These are phyloP conservation scores for Drosophila fungiperda DNA, from an alignment of 2,888 invertebrate species.

Conservation along the genomic window DNA sequence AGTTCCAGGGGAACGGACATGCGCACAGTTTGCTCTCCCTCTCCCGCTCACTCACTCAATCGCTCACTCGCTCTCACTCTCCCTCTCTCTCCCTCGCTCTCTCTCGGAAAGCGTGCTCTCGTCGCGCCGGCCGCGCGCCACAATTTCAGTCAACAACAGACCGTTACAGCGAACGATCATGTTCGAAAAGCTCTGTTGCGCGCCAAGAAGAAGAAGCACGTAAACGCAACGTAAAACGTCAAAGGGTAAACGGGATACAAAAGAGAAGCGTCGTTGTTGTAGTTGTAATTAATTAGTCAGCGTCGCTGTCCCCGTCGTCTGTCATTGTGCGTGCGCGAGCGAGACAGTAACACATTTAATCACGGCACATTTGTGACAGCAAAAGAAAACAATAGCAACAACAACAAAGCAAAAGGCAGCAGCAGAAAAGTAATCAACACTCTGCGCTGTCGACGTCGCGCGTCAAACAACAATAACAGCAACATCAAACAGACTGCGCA, in stretches of 20 bases:
- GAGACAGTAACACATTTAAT: slow-evolving; percentile 63
- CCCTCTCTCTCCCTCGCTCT: slow-evolving; percentile 26
- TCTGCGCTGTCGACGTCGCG: slow-evolving; percentile 70
- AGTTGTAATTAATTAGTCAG: slow-evolving; percentile 74
- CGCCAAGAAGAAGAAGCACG: slow-evolving; percentile 39
- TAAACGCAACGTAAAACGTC: slow-evolving; percentile 32
- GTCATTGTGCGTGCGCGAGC: slow-evolving; percentile 48
- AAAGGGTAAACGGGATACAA: slow-evolving; percentile 37
- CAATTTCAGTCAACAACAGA: slow-evolving; percentile 79
- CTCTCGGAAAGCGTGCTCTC: slow-evolving; percentile 40
- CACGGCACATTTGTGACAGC: slow-evolving; percentile 60
- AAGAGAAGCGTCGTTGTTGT: slow-evolving; percentile 45
- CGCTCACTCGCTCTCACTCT: slow-evolving; percentile 24
- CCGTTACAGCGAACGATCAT: slow-evolving; percentile 83
- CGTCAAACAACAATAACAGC: slow-evolving; percentile 46
- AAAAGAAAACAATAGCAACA: slow-evolving; percentile 33
- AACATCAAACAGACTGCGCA: slow-evolving; percentile 58
- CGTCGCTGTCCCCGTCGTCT: slow-evolving; percentile 54
- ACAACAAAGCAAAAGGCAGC: slow-evolving; percentile 18
- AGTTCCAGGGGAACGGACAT: slow-evolving; percentile 65
- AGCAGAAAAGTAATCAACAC: slow-evolving; percentile 70
- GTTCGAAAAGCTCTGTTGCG: slow-evolving; percentile 74
- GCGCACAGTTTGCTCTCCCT: slow-evolving; percentile 26
- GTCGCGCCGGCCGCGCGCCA: slow-evolving; percentile 56
- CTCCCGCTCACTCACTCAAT: slow-evolving; percentile 16